Percentiles rank a stretch among this genome's conserved stretches.
These are phyloP conservation scores for Phaethon lepturus DNA, from an alignment of 2,113 vertebrate genomes.

Conservation along the genomic window DNA sequence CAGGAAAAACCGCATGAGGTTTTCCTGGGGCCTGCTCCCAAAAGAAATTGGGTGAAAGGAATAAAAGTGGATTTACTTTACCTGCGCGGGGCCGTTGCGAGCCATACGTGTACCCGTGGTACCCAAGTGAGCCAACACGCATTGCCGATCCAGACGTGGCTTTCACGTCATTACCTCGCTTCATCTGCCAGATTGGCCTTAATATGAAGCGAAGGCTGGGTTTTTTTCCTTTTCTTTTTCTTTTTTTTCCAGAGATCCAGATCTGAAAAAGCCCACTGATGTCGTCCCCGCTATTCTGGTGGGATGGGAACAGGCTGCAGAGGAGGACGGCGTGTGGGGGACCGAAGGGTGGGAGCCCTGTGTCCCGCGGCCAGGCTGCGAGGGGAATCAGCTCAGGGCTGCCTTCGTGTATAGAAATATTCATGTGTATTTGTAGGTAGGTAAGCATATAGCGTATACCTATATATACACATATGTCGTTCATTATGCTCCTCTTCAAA, in stretches of 20 bases:
- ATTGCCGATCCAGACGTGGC: fast-evolving
- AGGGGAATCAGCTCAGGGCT: background rate
- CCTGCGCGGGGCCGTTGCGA: fast-evolving
- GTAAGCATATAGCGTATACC: background rate
- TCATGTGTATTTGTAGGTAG: no score
- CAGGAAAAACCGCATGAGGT: background rate
- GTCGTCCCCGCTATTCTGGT: fast-evolving
- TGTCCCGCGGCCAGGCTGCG: fast-evolving
- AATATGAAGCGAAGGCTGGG: background rate
- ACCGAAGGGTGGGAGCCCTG: no score
- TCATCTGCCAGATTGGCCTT: background rate
- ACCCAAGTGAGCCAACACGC: background rate
- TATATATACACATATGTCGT: no score
- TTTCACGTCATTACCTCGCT: background rate
- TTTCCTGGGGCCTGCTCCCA: background rate
- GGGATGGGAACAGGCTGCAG: background rate
- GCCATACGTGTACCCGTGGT: fast-evolving
- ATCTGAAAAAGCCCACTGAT: background rate
- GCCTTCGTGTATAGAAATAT: background rate
- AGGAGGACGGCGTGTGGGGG: fast-evolving
- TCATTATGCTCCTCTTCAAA: background rate
- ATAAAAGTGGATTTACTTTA: background rate
- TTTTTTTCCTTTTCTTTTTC: background rate
- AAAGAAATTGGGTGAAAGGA: background rate
- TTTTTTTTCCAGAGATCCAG: background rate